Evolutionary conservation across 2,113 vertebrate genomes (phyloP).

Genomic region (Leptocoma aspasia): DNA sequence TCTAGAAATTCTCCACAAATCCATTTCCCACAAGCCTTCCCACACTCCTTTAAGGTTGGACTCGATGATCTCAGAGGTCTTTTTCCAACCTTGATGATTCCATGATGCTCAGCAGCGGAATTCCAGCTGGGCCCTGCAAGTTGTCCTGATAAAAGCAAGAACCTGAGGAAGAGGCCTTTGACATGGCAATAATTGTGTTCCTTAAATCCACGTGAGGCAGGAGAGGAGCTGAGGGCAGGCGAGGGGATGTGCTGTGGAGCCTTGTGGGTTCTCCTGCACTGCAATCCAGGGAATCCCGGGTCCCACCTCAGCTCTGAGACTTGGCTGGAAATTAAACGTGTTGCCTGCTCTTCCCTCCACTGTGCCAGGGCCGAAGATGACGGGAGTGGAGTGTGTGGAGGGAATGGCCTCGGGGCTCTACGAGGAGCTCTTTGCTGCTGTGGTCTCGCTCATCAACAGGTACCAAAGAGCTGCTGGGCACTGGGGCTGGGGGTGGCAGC

Average conservation of each 20-base stretch:
- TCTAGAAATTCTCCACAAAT: no score
- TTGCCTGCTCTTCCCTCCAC: neutral
- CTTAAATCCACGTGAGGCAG: fast-evolving
- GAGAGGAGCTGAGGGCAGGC: neutral
- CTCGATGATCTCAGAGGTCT: neutral
- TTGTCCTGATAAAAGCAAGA: neutral
- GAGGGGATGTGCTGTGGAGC: neutral
- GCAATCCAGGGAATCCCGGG: fast-evolving
- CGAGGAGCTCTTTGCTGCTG: conserved; percentile 83
- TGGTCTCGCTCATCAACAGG: conserved; percentile 95
- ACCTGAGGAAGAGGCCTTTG: neutral
- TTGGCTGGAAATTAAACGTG: neutral
- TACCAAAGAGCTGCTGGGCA: neutral
- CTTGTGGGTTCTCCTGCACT: fast-evolving
- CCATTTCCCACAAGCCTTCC: no score
- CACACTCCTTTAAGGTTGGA: neutral
- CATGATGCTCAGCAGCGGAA: neutral
- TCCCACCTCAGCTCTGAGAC: fast-evolving
- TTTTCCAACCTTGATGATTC: neutral
- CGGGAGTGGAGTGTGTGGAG: conserved; percentile 84
- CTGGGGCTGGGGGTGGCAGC: neutral
- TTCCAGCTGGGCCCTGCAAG: neutral
- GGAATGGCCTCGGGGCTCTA: conserved; percentile 93
- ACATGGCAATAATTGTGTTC: fast-evolving
- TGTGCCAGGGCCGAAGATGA: conserved; percentile 82